These are phyloP conservation scores for Prenolepis imparis DNA, from an alignment of 2,888 invertebrate species.

Conservation along the genomic window DNA sequence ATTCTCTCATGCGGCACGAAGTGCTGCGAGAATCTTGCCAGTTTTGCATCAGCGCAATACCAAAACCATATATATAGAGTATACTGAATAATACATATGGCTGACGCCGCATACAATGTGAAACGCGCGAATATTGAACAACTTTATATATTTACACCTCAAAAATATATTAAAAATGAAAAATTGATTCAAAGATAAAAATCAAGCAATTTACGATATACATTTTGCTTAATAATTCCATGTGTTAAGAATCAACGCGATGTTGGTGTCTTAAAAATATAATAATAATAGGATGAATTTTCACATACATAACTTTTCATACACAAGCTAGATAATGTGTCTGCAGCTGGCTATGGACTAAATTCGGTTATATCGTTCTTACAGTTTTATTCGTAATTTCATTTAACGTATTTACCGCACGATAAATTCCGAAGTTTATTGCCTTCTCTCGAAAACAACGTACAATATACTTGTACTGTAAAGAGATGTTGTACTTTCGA, in stretches of 20 bases:
- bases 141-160: background rate
- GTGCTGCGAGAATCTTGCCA: slow-evolving; percentile 20
- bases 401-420: slow-evolving; percentile 26
- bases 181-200: background rate
- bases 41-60: slow-evolving; percentile 8
- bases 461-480: background rate
- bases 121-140: background rate
- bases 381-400: slow-evolving; percentile 10
- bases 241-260: background rate
- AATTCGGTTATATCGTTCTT: slow-evolving; percentile 5
- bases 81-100: slow-evolving; percentile 33
- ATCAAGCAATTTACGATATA: background rate
- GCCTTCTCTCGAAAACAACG: slow-evolving; percentile 26
- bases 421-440: slow-evolving; percentile 27
- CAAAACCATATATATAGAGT: background rate
- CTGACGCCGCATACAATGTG: background rate
- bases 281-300: slow-evolving; percentile 18
- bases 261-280: background rate
- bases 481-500: background rate
- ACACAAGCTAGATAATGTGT: slow-evolving; percentile 7
- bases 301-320: background rate
- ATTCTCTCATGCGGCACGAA: slow-evolving; percentile 1
- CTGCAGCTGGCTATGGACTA: background rate
- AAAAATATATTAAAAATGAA: slow-evolving; percentile 14
- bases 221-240: background rate